Conservation (phyloP, 2,888 invertebrate species). For the Anagyrus pseudococci region DNA sequence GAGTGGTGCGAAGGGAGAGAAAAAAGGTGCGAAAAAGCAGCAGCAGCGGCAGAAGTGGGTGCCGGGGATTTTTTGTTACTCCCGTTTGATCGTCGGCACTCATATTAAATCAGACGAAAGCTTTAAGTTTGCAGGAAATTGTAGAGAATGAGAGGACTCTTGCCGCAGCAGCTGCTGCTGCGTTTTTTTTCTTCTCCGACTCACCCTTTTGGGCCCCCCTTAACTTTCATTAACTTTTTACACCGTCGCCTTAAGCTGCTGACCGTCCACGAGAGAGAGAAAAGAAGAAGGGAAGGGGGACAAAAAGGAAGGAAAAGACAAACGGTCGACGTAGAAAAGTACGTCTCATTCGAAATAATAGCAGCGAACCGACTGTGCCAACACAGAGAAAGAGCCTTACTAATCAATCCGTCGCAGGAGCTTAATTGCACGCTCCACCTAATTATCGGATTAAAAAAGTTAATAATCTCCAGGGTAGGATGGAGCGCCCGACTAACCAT, state of each 20-base stretch:
- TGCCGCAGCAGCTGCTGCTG: neutral
- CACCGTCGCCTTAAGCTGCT: neutral
- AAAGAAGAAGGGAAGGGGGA: too few species aligned
- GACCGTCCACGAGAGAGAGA: too few species aligned
- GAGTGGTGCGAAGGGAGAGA: conserved; percentile 9
- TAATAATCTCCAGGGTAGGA: too few species aligned
- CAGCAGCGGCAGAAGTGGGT: neutral
- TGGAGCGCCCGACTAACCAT: too few species aligned
- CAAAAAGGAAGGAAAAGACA: too few species aligned
- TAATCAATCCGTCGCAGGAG: too few species aligned
- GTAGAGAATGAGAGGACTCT: conserved; percentile 37
- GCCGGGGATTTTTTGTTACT: conserved; percentile 19
- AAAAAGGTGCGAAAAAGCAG: conserved; percentile 7
- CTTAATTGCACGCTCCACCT: too few species aligned
- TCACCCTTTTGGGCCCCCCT: neutral
- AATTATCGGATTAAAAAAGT: too few species aligned
- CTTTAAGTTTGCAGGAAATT: conserved; percentile 39
- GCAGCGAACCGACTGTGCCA: too few species aligned
- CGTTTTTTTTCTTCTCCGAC: neutral
- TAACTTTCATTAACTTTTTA: conserved; percentile 32
- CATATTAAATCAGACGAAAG: conserved; percentile 41
- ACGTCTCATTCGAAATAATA: neutral
- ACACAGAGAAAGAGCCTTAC: too few species aligned
- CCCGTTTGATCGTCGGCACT: conserved; percentile 33
- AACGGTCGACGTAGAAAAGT: too few species aligned